phyloP scores from a whole-genome alignment of 2,888 invertebrate genomes.

The Microplitis deprimator region DNA sequence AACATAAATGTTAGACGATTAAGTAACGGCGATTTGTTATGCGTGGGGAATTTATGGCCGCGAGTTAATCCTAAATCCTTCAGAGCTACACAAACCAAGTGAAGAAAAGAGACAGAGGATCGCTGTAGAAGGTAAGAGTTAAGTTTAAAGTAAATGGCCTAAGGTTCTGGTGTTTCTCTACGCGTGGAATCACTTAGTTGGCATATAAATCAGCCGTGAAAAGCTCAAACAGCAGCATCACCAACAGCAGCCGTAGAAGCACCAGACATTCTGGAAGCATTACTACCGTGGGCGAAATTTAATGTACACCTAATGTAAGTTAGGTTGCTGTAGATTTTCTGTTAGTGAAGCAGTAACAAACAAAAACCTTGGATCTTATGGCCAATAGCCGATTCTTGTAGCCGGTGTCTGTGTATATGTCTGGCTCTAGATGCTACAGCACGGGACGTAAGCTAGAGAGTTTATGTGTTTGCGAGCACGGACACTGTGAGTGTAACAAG shows the following conservation, averaged over 20 bases:
- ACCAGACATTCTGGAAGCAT: conserved; percentile 6
- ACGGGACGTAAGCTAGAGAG: background rate
- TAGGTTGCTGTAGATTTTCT: background rate
- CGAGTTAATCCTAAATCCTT: conserved; percentile 53
- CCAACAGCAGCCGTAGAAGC: background rate
- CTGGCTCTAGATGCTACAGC: too few species aligned
- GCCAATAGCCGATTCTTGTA: too few species aligned
- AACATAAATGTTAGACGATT: conserved; percentile 11
- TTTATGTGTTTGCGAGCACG: background rate
- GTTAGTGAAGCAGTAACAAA: background rate
- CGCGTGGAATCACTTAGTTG: conserved; percentile 48
- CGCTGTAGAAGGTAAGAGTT: conserved; percentile 15
- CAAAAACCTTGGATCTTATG: background rate
- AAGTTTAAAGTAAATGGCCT: background rate
- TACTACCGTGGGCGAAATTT: conserved; percentile 44
- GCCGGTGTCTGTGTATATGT: too few species aligned
- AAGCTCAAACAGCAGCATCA: conserved; percentile 26
- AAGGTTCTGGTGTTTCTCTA: conserved; percentile 34
- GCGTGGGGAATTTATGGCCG: conserved; percentile 52
- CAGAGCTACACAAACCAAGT: conserved; percentile 30
- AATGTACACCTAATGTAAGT: conserved; percentile 33
- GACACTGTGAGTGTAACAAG: background rate
- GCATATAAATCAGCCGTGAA: conserved; percentile 50
- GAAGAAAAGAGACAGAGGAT: background rate
- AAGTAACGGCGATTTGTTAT: conserved; percentile 44